phyloP scores from a whole-genome alignment of 2,888 invertebrate genomes.

The Chrysomela aeneicollis region DNA sequence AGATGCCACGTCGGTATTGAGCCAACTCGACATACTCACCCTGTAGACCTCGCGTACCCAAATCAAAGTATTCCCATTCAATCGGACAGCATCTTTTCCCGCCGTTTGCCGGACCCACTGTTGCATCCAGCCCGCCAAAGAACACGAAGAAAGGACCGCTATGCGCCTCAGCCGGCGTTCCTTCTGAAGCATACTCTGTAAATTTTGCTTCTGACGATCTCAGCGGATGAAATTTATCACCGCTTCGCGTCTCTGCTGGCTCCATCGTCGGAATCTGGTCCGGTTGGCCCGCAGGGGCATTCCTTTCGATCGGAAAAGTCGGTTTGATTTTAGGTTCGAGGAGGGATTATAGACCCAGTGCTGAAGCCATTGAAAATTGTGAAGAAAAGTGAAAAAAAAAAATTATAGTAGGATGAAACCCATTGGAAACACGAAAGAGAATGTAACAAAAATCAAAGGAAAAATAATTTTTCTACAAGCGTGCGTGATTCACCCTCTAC shows the following conservation, averaged over 20 bases:
- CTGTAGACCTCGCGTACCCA: not conserved
- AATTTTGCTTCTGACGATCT: no score
- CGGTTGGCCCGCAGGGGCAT: not conserved
- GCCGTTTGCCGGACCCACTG: not conserved
- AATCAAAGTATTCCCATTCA: conserved; percentile 14
- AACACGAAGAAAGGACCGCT: not conserved
- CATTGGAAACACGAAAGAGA: no score
- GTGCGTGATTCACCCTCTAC: no score
- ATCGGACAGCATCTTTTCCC: conserved; percentile 7
- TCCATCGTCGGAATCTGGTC: not conserved
- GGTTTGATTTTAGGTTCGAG: no score
- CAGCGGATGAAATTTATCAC: conserved; percentile 1
- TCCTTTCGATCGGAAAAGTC: not conserved
- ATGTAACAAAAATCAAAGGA: no score
- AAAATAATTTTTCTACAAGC: no score
- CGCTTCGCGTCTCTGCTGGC: not conserved
- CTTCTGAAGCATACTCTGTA: not conserved
- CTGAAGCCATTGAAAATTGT: no score
- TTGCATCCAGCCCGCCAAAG: not conserved
- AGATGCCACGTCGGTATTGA: no score
- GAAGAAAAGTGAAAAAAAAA: no score
- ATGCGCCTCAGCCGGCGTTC: not conserved
- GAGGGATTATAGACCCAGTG: no score
- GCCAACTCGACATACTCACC: conserved; percentile 13
- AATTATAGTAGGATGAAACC: no score